A percentile compares a stretch with the other conserved stretches of the same genome.
Evolutionary conservation across 1,140 invertebrate species (phyloP).

Genomic region (Caenorhabditis brenneri): DNA sequence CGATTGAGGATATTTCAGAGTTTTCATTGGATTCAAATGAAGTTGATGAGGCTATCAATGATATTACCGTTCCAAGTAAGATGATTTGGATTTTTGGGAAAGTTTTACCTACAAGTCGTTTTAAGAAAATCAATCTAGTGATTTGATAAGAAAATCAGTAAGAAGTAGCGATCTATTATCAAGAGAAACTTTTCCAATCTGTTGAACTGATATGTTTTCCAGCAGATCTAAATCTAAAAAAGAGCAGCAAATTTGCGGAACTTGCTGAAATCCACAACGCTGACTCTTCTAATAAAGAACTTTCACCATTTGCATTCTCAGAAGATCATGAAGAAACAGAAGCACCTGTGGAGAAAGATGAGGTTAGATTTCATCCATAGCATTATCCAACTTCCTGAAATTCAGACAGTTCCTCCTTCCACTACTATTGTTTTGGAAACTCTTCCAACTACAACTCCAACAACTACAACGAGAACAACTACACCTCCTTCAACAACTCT

Average conservation of each 20-base stretch:
- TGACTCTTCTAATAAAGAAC: not conserved
- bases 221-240: not conserved
- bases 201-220: not conserved
- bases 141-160: too few relatives aligned
- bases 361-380: not conserved
- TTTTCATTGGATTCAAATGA: constrained; percentile 19
- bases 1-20: constrained; percentile 29
- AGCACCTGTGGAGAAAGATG: not conserved
- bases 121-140: too few relatives aligned
- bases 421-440: not conserved
- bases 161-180: too few relatives aligned
- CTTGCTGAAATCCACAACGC: constrained; percentile 12
- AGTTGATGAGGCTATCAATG: not conserved
- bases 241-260: constrained; percentile 23
- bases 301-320: constrained; percentile 9
- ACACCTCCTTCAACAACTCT: not conserved
- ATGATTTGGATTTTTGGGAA: not conserved
- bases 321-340: not conserved
- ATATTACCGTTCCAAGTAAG: constrained; percentile 1
- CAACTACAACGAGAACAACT: not conserved
- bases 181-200: too few relatives aligned
- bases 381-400: too few relatives aligned
- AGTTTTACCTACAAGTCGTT: too few relatives aligned
- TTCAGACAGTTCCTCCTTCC: not conserved
- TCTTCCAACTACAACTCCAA: not conserved